Conservation (phyloP, 2,797 vertebrate species). For the Salmo trutta region DNA sequence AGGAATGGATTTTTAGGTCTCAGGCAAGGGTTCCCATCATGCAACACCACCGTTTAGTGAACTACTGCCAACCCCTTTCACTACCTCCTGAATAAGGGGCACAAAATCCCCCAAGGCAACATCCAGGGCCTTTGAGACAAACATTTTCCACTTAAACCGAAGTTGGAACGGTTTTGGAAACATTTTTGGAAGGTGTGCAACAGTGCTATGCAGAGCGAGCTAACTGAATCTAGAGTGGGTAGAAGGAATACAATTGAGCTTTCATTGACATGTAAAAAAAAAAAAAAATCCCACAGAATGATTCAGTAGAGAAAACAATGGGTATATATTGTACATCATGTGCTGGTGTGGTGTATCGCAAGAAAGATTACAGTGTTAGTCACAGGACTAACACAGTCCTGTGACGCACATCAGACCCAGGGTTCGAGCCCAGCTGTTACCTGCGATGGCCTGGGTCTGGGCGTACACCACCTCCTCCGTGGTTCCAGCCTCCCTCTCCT, state of each 20-base stretch:
- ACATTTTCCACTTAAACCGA: neutral
- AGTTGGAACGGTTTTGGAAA: neutral
- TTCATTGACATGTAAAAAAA: too few species aligned
- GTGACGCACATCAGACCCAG: neutral
- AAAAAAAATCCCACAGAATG: neutral
- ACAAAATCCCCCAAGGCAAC: neutral
- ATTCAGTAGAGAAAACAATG: neutral
- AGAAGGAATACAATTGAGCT: neutral
- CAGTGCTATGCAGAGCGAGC: neutral
- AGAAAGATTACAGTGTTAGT: neutral
- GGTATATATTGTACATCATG: neutral
- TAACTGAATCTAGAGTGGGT: neutral
- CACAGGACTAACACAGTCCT: neutral
- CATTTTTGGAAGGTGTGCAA: neutral
- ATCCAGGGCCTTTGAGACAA: neutral
- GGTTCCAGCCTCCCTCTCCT: slow-evolving; percentile 84
- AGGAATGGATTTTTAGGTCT: neutral
- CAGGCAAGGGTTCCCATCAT: neutral
- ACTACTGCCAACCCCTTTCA: neutral
- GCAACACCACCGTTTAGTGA: neutral
- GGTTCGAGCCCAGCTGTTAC: slow-evolving; percentile 55
- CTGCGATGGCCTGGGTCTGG: slow-evolving; percentile 84
- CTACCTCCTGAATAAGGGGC: neutral
- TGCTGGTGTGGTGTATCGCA: neutral
- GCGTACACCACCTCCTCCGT: slow-evolving; percentile 87